Evolutionary conservation across 2,113 vertebrate species (phyloP), one percentile per base, ranked within the genome.

Genomic region (Psilopogon haemacephalus): DNA sequence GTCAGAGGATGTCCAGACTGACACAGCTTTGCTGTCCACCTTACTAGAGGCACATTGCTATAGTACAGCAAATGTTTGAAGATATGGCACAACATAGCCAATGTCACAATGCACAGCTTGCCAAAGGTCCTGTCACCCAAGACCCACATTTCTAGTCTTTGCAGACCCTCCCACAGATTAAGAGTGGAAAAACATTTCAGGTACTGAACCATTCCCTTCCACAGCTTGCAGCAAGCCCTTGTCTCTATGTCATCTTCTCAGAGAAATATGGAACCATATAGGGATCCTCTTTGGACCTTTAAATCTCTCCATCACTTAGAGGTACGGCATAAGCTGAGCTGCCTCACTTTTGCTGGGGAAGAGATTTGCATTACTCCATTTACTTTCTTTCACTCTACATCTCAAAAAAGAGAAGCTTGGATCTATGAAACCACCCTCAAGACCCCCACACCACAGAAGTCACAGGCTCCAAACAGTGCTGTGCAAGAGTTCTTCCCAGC

Each of bases 61-160:
- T 2, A 0, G 13, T 19, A 38, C n/a, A 79, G n/a, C 11, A 56
- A 56, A 19, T 26, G 17, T 37, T 83, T 46, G 50, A 58, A 40
- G 21, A 10, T 6, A 18, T 1, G 2, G 17, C 10, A 28, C 1
- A n/a, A 24, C 5, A 8, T 60, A 72, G 32, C 9, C 84, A 68
- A 6, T 0, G 1, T 8, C 42, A 20, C 69, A 40, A 44, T 2
- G 0, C 24, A 32, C 10, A 73, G 24, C 15, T 16, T 1, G 1
- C 19, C 38, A 60, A 75, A 54, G 20, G 6, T 8, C 40, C 50
- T 1, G 2, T 11, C 37, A 32, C 19, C 59, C 9, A 76, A n/a
- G 42, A 18, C 19, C 15, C 42, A 5, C 0, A 0, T 56, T 30
- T 73, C 23, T 8, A 59, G 15, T 12, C 40, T 30, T 62, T 3